Percentiles rank a stretch among this genome's conserved stretches.
phyloP scores from a whole-genome alignment of 2,113 vertebrate genomes.

The Scytalopus superciliaris region DNA sequence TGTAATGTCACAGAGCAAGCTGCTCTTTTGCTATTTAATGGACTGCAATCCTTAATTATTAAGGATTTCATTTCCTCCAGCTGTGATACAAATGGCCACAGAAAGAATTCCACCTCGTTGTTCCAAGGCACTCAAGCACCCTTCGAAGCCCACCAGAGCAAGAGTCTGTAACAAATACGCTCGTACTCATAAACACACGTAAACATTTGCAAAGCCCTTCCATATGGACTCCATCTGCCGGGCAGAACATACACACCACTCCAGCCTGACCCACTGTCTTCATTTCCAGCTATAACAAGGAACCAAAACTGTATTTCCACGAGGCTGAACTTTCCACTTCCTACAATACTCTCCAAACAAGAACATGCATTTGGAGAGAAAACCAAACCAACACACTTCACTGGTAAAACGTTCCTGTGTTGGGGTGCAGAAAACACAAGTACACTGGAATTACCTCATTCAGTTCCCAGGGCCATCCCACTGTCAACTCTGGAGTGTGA shows the following conservation, averaged over 20 bases:
- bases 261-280: background rate
- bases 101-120: background rate
- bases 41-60: background rate
- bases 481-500: background rate
- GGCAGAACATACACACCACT: too few relatives aligned
- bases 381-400: background rate
- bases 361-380: background rate
- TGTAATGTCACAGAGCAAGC: background rate
- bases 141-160: background rate
- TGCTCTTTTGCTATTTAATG: background rate
- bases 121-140: background rate
- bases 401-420: background rate
- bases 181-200: background rate
- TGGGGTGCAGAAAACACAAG: background rate
- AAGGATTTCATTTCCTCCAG: background rate
- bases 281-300: background rate
- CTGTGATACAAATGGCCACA: background rate
- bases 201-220: background rate
- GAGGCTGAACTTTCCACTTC: background rate
- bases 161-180: background rate
- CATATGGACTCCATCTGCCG: background rate
- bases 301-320: background rate
- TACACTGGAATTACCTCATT: background rate
- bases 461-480: background rate
- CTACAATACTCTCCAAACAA: background rate